A percentile compares a stretch with the other conserved stretches of the same genome.
Conservation (phyloP, 2,797 vertebrate species). For the Micrastur ruficollis region DNA sequence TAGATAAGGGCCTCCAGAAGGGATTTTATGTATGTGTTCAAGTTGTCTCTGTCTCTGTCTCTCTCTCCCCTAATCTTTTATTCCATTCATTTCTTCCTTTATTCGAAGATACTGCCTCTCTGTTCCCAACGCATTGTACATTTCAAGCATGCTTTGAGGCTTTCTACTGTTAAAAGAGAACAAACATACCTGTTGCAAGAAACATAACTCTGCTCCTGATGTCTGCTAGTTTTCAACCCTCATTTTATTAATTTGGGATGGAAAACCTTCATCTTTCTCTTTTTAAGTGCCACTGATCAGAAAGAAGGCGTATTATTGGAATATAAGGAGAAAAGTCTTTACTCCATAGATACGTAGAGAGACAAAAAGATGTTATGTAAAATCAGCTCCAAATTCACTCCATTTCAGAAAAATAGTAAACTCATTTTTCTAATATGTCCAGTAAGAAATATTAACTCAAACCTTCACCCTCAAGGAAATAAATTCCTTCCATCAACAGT, state of each 20-base stretch:
- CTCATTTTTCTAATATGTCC: not conserved
- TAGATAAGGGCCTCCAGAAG: constrained; percentile 59
- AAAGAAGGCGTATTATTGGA: not conserved
- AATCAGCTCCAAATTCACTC: not conserved
- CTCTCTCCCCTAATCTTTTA: constrained; percentile 49
- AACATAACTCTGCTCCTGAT: not conserved
- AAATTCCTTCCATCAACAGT: not conserved
- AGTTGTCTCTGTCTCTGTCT: constrained; percentile 42
- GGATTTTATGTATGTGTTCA: constrained; percentile 52
- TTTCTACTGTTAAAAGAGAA: not conserved
- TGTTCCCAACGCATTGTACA: constrained; percentile 39
- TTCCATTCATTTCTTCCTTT: constrained; percentile 55
- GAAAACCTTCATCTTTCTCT: not conserved
- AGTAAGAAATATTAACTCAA: not conserved
- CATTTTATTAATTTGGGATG: not conserved
- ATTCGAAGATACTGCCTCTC: constrained; percentile 47
- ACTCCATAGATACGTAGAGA: not conserved
- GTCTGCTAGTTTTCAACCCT: not conserved
- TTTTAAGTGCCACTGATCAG: not conserved
- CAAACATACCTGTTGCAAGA: constrained; percentile 22
- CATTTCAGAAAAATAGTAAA: not conserved
- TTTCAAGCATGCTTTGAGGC: constrained; percentile 16
- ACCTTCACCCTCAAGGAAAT: not conserved
- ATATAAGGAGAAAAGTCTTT: not conserved
- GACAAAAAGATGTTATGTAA: not conserved